These are phyloP conservation scores for Himantopus leucocephalus DNA, from an alignment of 2,113 vertebrate genomes.

Conservation along the genomic window DNA sequence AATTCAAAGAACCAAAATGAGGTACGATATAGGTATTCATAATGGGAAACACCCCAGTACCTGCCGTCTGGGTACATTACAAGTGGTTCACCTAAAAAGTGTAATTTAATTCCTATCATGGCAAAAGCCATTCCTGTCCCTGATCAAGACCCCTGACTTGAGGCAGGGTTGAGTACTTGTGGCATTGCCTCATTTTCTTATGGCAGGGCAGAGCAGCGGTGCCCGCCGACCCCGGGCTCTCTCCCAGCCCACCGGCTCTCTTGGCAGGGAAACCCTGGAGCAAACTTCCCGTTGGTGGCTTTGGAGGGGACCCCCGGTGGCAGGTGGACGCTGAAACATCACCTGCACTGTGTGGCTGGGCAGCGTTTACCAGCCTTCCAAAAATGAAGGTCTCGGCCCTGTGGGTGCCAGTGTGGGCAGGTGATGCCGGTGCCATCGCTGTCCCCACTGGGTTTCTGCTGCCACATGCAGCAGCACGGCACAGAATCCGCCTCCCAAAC, in stretches of 20 bases:
- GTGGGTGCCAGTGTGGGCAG: fast-evolving
- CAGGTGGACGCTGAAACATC: fast-evolving
- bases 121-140: background rate
- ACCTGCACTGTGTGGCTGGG: fast-evolving
- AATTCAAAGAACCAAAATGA: background rate
- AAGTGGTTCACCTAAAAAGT: background rate
- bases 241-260: background rate
- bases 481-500: background rate
- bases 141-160: background rate
- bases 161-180: background rate
- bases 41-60: background rate
- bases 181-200: background rate
- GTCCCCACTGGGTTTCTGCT: fast-evolving
- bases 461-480: fast-evolving
- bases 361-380: background rate
- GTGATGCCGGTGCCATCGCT: fast-evolving
- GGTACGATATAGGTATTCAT: background rate
- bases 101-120: background rate
- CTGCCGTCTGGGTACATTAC: background rate
- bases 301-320: background rate
- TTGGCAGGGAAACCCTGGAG: background rate
- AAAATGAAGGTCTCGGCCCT: fast-evolving
- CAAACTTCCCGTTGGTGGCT: fast-evolving
- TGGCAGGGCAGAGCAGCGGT: fast-evolving
- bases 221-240: background rate